phyloP scores from a whole-genome alignment of 2,797 vertebrate genomes.

The Tiaroga cobitis region DNA sequence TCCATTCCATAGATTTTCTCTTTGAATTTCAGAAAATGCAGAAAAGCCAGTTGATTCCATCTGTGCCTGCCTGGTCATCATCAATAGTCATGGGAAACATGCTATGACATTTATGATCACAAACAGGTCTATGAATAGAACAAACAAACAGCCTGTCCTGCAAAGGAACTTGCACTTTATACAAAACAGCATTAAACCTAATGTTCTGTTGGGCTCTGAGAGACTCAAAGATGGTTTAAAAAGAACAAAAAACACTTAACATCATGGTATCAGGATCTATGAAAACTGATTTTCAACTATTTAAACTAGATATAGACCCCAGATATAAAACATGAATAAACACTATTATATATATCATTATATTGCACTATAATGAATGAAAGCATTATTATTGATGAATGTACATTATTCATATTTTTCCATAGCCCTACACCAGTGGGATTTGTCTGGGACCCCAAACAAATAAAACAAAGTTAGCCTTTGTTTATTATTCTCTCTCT shows the following conservation, averaged over 20 bases:
- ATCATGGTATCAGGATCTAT: neutral
- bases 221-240: neutral
- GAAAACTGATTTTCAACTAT: neutral
- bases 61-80: conserved; percentile 16
- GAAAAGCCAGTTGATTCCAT: neutral
- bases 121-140: conserved; percentile 20
- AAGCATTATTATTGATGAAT: neutral
- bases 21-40: neutral
- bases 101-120: conserved; percentile 4
- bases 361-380: neutral
- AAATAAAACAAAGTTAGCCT: neutral
- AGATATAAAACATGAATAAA: neutral
- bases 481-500: neutral
- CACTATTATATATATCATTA: no score
- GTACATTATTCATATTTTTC: neutral
- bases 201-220: neutral
- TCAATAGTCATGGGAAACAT: conserved; percentile 17
- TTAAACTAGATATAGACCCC: conserved; percentile 3
- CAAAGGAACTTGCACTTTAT: neutral
- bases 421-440: neutral
- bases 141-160: neutral
- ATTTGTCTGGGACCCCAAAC: neutral
- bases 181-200: neutral
- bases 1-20: neutral
- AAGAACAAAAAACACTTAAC: neutral